These are phyloP conservation scores for Nomada goodeniana DNA, from an alignment of 2,888 invertebrate species.

Conservation along the genomic window DNA sequence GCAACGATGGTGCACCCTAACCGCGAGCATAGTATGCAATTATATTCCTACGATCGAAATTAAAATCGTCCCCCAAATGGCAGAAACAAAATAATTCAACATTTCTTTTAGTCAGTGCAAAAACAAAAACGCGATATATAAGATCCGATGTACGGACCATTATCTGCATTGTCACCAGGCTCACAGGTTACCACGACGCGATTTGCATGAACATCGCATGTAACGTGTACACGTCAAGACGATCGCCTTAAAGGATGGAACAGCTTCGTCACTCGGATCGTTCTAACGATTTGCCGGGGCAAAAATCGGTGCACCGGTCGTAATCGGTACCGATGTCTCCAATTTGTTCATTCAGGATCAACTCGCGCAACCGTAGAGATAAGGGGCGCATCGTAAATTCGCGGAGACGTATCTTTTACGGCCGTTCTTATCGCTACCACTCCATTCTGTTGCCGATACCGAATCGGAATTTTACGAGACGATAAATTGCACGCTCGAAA, in stretches of 20 bases:
- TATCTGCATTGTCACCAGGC: constrained; percentile 7
- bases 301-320: constrained; percentile 9
- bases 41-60: too few species aligned
- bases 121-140: background rate
- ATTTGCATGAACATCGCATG: constrained; percentile 18
- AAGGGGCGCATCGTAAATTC: constrained; percentile 33
- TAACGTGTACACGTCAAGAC: background rate
- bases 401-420: constrained; percentile 34
- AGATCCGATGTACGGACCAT: background rate
- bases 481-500: constrained; percentile 22
- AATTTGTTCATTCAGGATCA: constrained; percentile 34
- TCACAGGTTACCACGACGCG: background rate
- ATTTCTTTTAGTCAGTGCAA: too few species aligned
- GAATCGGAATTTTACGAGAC: constrained; percentile 28
- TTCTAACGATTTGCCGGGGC: background rate
- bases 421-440: background rate
- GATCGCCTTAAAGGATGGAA: constrained; percentile 4
- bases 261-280: constrained; percentile 9
- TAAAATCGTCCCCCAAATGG: too few species aligned
- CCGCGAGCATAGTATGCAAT: too few species aligned
- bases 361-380: background rate
- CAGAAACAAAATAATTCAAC: too few species aligned
- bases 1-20: too few species aligned
- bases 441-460: constrained; percentile 8
- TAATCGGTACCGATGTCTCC: constrained; percentile 32